Evolutionary conservation across 1,140 invertebrate genomes (phyloP).

Genomic region (Heliothis virescens): DNA sequence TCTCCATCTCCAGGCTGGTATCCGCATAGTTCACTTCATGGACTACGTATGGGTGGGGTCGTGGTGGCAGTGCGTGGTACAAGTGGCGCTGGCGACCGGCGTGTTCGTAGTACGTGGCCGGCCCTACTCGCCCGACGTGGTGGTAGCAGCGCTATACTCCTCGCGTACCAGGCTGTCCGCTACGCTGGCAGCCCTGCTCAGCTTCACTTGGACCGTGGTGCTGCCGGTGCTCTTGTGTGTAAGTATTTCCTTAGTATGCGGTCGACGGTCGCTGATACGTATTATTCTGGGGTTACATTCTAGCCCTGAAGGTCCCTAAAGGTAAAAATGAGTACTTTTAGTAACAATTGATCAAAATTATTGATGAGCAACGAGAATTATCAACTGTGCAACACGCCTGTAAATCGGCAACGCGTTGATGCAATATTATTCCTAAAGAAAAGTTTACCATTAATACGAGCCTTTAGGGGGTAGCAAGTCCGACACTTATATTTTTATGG

Average conservation of each 20-base stretch:
- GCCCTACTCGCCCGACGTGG: slow-evolving; percentile 93
- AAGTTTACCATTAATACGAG: no score
- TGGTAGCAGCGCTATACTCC: slow-evolving; percentile 89
- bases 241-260: slow-evolving; percentile 67
- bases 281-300: no score
- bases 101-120: slow-evolving; percentile 94
- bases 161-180: slow-evolving; percentile 81
- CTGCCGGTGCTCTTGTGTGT: slow-evolving; percentile 93
- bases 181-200: slow-evolving; percentile 90
- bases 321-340: no score
- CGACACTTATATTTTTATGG: no score
- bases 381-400: no score
- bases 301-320: no score
- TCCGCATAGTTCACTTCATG: slow-evolving; percentile 93
- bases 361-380: no score
- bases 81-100: slow-evolving; percentile 91
- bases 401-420: no score
- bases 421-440: no score
- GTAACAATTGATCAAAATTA: no score
- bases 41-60: slow-evolving; percentile 93
- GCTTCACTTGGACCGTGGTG: slow-evolving; percentile 96
- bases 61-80: slow-evolving; percentile 95
- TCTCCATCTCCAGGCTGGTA: slow-evolving; percentile 88
- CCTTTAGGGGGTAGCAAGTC: no score
- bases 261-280: no score